Evolutionary conservation across 2,797 vertebrate species (phyloP), one percentile per base, ranked within the genome.

Genomic region (Acomys russatus): DNA sequence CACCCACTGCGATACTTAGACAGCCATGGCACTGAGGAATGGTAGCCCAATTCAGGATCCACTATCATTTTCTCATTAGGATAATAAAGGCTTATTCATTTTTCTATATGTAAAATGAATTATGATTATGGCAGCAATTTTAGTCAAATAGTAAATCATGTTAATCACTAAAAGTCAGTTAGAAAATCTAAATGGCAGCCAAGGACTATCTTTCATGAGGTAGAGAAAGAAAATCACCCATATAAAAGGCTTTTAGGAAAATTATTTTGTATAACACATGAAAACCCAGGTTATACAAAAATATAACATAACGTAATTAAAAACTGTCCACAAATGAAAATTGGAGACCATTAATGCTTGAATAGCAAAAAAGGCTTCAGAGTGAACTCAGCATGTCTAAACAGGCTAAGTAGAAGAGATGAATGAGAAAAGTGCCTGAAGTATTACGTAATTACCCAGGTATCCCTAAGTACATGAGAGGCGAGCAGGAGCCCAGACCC

Each of bases 231-330:
- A 90, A 79, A 96, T 66, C 28, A 73, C 35, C 11, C 30, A 82
- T 44, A 76, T 82, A 79, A 80, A 94, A 79, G 61, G 33, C 38
- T 94, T 64, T 88, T 68, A 87, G 54, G 61, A 49, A 95, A 92
- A n/a, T 88, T 83, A 68, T 1, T 44, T 44, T 73, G 28, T n/a
- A 73, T 3, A 94, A 64, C 9, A 44, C 33, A 15, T 90, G 23
- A 94, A 96, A 96, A 88, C 87, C 1, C 56, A 94, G 30, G 30
- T 86, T 54, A 90, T n/a, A 70, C 59, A 49, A 94, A 94, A 95
- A 61, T 56, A 20, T 44, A 95, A n/a, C 33, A 35, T 28, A 73
- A 22, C 38, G 38, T 88, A 96, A 96, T 90, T 96, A 88, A 94
- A 94, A 94, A 74, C 25, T 74, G 77, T 85, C 33, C 51, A 92